Conservation (phyloP, 2,888 invertebrate species). For the Adineta ricciae region DNA sequence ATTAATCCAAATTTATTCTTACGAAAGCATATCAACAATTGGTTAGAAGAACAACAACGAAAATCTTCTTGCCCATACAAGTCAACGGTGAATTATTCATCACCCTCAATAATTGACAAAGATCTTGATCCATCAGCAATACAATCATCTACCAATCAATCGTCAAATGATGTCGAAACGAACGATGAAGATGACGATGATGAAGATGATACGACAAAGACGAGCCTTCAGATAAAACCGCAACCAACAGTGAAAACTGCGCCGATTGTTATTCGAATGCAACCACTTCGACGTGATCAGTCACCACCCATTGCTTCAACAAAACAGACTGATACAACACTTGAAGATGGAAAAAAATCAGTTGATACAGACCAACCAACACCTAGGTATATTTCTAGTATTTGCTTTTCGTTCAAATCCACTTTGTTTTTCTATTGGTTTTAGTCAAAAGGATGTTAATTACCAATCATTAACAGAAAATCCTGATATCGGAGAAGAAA, state of each 20-base stretch:
- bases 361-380: neutral
- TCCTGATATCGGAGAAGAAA: neutral
- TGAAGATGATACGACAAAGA: neutral
- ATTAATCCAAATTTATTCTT: slow-evolving; percentile 19
- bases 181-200: neutral
- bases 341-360: neutral
- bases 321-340: neutral
- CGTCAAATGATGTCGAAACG: neutral
- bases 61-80: neutral
- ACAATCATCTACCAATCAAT: neutral
- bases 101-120: neutral
- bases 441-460: neutral
- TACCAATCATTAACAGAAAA: neutral
- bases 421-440: neutral
- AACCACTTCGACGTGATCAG: neutral
- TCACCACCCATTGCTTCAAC: neutral
- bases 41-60: neutral
- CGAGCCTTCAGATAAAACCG: neutral
- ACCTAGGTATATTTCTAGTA: neutral
- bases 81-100: neutral
- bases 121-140: neutral
- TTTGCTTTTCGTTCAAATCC: neutral
- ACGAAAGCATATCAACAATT: neutral
- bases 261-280: neutral
- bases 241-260: neutral